phyloP scores from a whole-genome alignment of 2,113 vertebrate genomes.

The Phaethornis superciliosus region DNA sequence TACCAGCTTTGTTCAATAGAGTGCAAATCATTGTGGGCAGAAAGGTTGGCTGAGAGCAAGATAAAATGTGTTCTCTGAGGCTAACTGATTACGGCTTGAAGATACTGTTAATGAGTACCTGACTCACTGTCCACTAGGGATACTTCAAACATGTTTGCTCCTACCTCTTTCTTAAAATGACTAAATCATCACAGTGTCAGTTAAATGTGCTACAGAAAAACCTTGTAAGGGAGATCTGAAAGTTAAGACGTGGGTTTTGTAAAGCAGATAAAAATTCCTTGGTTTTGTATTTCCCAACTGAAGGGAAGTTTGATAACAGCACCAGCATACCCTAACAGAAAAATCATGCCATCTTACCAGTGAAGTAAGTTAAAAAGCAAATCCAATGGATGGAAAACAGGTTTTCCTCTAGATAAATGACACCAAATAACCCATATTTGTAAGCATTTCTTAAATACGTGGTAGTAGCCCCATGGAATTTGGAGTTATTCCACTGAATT shows the following conservation, averaged over 20 bases:
- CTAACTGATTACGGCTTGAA: constrained; percentile 16
- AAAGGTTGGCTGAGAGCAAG: constrained; percentile 36
- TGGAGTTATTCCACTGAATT: neutral
- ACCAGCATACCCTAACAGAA: neutral
- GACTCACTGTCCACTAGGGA: neutral
- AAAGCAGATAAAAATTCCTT: neutral
- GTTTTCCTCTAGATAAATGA: neutral
- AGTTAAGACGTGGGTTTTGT: neutral
- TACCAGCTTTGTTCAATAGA: constrained; percentile 19
- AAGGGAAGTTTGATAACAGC: neutral
- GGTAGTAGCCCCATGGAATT: neutral
- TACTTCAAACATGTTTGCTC: neutral
- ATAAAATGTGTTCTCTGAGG: constrained; percentile 41
- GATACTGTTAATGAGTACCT: constrained; percentile 31
- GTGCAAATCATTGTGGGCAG: constrained; percentile 24
- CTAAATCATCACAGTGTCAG: neutral
- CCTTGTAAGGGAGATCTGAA: neutral
- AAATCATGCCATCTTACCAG: neutral
- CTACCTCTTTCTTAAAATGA: neutral
- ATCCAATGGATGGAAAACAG: neutral
- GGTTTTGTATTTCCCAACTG: neutral
- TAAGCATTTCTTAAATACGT: neutral
- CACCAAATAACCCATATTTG: neutral
- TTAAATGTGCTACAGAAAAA: neutral
- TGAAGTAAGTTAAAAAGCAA: neutral